Percentiles rank a stretch among this genome's conserved stretches.
Conservation (phyloP, 1,140 invertebrate genomes). For the Trichoplusia ni region DNA sequence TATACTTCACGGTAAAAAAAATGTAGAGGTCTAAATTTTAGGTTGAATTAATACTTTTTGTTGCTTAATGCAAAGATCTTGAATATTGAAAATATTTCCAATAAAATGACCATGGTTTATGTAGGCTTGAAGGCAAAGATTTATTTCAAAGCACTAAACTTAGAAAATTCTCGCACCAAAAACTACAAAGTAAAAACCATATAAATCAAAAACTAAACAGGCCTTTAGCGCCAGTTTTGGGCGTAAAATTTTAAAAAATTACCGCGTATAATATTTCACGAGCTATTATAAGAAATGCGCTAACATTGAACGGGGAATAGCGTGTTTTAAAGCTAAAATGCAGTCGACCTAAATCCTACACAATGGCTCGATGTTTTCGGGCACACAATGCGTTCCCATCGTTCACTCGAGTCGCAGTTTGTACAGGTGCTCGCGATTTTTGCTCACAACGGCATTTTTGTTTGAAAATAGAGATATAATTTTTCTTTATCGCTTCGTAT, state of each 20-base stretch:
- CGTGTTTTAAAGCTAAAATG: slow-evolving; percentile 61
- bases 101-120: too few relatives aligned
- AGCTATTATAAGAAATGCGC: slow-evolving; percentile 22
- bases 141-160: too few relatives aligned
- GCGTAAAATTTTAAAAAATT: slow-evolving; percentile 1
- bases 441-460: slow-evolving; percentile 46
- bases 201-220: not conserved
- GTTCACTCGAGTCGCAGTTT: slow-evolving; percentile 55
- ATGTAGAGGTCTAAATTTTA: too few relatives aligned
- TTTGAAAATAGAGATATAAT: slow-evolving; percentile 27
- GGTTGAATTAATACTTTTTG: too few relatives aligned
- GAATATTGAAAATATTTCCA: too few relatives aligned
- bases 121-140: too few relatives aligned
- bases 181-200: too few relatives aligned
- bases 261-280: slow-evolving; percentile 12
- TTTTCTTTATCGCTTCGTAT: slow-evolving; percentile 4
- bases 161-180: too few relatives aligned
- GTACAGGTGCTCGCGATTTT: slow-evolving; percentile 62
- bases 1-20: too few relatives aligned
- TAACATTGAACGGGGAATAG: slow-evolving; percentile 36
- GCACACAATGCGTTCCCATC: slow-evolving; percentile 58
- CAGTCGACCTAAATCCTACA: slow-evolving; percentile 64
- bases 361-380: slow-evolving; percentile 67
- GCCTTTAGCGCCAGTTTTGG: too few relatives aligned
- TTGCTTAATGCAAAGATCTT: too few relatives aligned